Evolutionary conservation across 2,797 vertebrate genomes (phyloP).

Genomic region (Protosalanx chinensis): DNA sequence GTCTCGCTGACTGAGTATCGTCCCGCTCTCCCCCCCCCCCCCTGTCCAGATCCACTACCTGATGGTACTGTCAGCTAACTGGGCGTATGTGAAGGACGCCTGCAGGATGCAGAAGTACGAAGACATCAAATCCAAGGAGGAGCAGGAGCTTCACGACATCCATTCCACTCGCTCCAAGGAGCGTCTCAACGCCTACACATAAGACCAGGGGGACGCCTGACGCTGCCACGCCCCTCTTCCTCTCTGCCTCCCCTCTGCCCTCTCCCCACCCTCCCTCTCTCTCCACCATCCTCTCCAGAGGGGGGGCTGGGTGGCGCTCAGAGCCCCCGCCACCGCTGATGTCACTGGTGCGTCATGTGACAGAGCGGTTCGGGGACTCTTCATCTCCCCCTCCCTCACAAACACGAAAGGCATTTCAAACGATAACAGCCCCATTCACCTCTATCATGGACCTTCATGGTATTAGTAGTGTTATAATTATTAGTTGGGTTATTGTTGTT

Average conservation of each 20-base stretch:
- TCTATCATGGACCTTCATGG: slow-evolving; percentile 71
- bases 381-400: slow-evolving; percentile 21
- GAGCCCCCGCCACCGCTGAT: slow-evolving; percentile 66
- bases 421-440: slow-evolving; percentile 72
- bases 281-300: slow-evolving; percentile 61
- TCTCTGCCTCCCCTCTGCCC: slow-evolving; percentile 39
- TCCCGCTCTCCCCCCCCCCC: slow-evolving; percentile 15
- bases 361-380: slow-evolving; percentile 56
- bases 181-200: slow-evolving; percentile 98
- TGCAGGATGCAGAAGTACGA: slow-evolving; percentile 99
- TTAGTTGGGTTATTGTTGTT: slow-evolving; percentile 52
- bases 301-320: slow-evolving; percentile 58
- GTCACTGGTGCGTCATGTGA: slow-evolving; percentile 75
- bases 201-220: slow-evolving; percentile 66
- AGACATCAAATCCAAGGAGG: slow-evolving; percentile 99
- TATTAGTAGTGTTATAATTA: slow-evolving; percentile 57
- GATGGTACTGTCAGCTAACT: slow-evolving; percentile 98
- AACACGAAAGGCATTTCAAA: slow-evolving; percentile 65
- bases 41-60: slow-evolving; percentile 89
- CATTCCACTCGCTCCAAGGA: slow-evolving; percentile 99
- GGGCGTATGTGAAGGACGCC: slow-evolving; percentile 98
- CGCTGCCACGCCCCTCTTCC: slow-evolving; percentile 56
- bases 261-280: slow-evolving; percentile 33
- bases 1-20: not conserved
- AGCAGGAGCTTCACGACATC: slow-evolving; percentile 98